Evolutionary conservation across 2,113 vertebrate species (phyloP).

Genomic region (Salminus brasiliensis): DNA sequence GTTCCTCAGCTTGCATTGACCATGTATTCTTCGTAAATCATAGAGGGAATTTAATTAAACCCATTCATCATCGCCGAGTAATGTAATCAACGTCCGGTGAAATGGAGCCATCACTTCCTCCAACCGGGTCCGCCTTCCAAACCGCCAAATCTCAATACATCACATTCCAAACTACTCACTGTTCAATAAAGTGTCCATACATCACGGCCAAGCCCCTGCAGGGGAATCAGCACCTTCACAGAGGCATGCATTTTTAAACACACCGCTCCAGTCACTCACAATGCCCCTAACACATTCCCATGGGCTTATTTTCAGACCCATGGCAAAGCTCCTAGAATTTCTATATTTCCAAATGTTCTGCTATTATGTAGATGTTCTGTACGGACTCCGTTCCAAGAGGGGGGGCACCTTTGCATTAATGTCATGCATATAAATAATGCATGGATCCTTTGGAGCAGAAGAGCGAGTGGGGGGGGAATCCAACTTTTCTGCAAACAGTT

Average conservation of each 20-base stretch:
- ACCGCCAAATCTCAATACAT: slow-evolving; percentile 59
- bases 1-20: slow-evolving; percentile 49
- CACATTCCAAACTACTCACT: slow-evolving; percentile 60
- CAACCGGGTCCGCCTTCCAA: slow-evolving; percentile 46
- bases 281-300: slow-evolving; percentile 30
- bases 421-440: slow-evolving; percentile 68
- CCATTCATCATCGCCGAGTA: slow-evolving; percentile 60
- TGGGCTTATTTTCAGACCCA: slow-evolving; percentile 31
- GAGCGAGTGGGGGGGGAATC: slow-evolving; percentile 47
- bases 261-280: slow-evolving; percentile 31
- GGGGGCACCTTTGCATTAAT: slow-evolving; percentile 47
- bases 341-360: slow-evolving; percentile 58
- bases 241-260: slow-evolving; percentile 53
- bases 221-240: slow-evolving; percentile 41
- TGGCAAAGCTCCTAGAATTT: slow-evolving; percentile 64
- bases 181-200: slow-evolving; percentile 64
- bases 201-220: slow-evolving; percentile 43
- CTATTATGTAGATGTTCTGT: slow-evolving; percentile 64
- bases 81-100: slow-evolving; percentile 55
- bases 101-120: slow-evolving; percentile 60
- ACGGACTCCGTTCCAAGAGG: slow-evolving; percentile 62
- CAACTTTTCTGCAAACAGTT: slow-evolving; percentile 57
- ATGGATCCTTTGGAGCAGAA: slow-evolving; percentile 58
- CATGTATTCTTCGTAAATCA: slow-evolving; percentile 62
- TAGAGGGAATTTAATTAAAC: slow-evolving; percentile 61